phyloP scores from a whole-genome alignment of 2,797 vertebrate genomes.

The Falco cherrug region DNA sequence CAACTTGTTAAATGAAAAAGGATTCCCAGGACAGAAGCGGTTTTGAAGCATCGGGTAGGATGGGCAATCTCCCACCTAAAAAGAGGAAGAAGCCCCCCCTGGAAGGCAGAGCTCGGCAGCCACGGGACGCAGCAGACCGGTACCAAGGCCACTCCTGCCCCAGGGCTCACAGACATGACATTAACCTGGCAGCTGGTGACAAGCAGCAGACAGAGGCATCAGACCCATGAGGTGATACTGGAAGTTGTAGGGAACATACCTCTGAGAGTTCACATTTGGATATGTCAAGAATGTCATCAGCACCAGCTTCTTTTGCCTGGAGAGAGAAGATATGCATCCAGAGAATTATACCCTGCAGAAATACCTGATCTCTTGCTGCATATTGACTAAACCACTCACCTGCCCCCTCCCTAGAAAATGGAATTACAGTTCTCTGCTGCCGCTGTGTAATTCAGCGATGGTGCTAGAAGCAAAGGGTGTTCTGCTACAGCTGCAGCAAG shows the following conservation, averaged over 20 bases:
- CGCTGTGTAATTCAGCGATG: rapidly evolving
- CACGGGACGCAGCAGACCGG: neutral
- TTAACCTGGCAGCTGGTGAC: neutral
- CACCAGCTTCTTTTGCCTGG: conserved; percentile 93
- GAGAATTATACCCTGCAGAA: neutral
- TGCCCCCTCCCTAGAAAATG: neutral
- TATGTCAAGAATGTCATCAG: conserved; percentile 92
- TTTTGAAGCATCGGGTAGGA: neutral
- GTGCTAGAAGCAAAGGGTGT: neutral
- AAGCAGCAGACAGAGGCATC: neutral
- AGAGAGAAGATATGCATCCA: neutral
- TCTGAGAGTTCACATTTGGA: conserved; percentile 92
- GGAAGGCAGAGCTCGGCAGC: neutral
- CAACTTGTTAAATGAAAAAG: neutral
- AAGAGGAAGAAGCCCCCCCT: rapidly evolving
- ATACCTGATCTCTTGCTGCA: neutral
- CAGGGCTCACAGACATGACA: neutral
- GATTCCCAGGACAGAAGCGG: neutral
- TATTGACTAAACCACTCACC: neutral
- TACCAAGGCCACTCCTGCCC: neutral
- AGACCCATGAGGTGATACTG: neutral
- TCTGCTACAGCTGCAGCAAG: neutral
- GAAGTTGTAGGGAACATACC: conserved; percentile 68
- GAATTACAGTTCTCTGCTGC: neutral
- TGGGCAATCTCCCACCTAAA: neutral